These are phyloP conservation scores for Sitophilus oryzae DNA, from an alignment of 1,140 invertebrate species.

Conservation along the genomic window DNA sequence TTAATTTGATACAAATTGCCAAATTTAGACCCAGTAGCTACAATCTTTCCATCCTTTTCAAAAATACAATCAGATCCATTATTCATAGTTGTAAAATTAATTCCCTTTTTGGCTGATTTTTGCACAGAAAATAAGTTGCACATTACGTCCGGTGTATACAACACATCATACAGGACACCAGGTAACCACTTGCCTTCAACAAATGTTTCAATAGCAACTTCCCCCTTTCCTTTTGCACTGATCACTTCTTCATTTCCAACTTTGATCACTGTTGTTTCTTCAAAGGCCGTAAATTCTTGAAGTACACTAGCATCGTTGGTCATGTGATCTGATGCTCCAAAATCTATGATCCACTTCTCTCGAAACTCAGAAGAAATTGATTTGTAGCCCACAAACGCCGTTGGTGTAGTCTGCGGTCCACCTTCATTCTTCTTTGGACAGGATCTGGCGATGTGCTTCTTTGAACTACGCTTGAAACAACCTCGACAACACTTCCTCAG, in stretches of 20 bases:
- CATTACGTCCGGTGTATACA: background rate
- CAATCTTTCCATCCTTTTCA: background rate
- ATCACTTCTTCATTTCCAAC: background rate
- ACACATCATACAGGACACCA: background rate
- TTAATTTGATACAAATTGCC: background rate
- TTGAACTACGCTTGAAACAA: too few species aligned
- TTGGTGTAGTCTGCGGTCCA: background rate
- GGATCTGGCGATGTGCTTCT: background rate
- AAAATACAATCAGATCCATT: background rate
- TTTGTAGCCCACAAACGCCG: too few species aligned
- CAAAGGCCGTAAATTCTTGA: background rate
- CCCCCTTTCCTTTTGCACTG: background rate
- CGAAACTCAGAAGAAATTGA: too few species aligned
- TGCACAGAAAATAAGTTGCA: background rate
- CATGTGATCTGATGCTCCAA: too few species aligned
- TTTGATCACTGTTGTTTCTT: background rate
- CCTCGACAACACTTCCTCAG: background rate
- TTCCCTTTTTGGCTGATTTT: background rate
- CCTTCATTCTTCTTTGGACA: background rate
- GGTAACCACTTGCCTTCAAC: conserved; percentile 1
- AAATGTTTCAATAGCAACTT: background rate
- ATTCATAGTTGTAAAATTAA: background rate
- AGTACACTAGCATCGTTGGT: too few species aligned
- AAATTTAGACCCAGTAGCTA: background rate
- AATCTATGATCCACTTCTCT: too few species aligned